Evolutionary conservation across 2,113 vertebrate genomes (phyloP).

Genomic region (Pelmatolapia mariae): DNA sequence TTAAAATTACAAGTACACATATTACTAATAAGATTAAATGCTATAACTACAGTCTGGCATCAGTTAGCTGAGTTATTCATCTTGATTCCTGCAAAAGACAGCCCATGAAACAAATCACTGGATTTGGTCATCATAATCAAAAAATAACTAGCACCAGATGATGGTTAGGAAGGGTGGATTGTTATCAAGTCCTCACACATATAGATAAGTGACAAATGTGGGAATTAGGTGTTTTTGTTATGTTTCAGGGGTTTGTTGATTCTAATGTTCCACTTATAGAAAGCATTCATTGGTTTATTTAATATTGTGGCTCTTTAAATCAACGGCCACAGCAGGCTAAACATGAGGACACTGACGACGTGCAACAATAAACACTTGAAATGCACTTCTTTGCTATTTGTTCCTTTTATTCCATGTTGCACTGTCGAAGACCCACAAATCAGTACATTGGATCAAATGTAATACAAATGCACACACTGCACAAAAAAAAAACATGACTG

Average conservation of each 20-base stretch:
- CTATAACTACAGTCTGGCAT: neutral
- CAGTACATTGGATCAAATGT: too few species aligned
- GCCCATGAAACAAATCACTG: neutral
- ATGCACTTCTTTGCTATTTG: too few species aligned
- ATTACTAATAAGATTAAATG: too few species aligned
- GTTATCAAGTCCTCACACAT: neutral
- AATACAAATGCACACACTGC: too few species aligned
- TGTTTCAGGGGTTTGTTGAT: neutral
- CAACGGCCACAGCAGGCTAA: too few species aligned
- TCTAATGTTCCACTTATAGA: neutral
- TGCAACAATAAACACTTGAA: too few species aligned
- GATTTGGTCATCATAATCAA: neutral
- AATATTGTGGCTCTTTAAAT: too few species aligned
- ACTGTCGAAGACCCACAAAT: too few species aligned
- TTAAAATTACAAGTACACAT: neutral
- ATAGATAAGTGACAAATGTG: neutral
- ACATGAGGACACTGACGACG: too few species aligned
- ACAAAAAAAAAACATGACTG: too few species aligned
- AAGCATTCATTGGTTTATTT: too few species aligned
- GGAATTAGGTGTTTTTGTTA: neutral
- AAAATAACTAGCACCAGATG: neutral
- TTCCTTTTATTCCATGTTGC: too few species aligned
- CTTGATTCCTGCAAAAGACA: neutral
- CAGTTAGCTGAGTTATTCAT: neutral
- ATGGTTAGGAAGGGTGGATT: neutral